Base-by-base conservation (phyloP, 2,797 vertebrate genomes). In the Pseudotriccus pelzelni region DNA sequence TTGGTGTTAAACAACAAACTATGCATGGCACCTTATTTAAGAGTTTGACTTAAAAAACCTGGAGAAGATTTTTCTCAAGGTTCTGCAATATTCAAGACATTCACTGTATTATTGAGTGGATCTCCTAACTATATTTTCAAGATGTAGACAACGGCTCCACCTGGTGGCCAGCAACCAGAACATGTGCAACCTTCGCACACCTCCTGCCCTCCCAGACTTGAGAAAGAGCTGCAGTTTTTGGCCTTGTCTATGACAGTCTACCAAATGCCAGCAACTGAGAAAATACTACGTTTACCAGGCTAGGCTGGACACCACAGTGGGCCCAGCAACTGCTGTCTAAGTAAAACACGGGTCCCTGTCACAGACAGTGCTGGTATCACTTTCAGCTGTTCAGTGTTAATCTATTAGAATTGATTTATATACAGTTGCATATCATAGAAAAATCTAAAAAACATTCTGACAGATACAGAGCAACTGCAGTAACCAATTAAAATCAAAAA, bases 101-200 rank as follows among this genome's bases (percentile, higher is more conserved):
- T 23, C 8, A 28, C 24, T n/a, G 53, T 25, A 46, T 23, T 30
- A 66, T 7, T 2, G 5, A 30, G 34, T 1, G 0, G 2, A 10
- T 15, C 25, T 21, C 37, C 14, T 3, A 64, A 87, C 34, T 16
- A 1, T 8, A 21, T 9, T 37, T 59, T 12, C 72, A 72, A 34
- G 49, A 43, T 12, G 80, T 85, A 91, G 87, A 89, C 43, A 43
- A 97, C 12, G 66, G 87, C 97, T 80, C 97, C 98, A 97, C 93
- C 98, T 98, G 91, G 98, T 97, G 98, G 98, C 86, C 79, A 86
- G n/a, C 20, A 52, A 43, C 44, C 69, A 95, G 92, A 97, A 96
- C 68, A 69, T 0, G 39, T 22, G 59, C 27, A 58, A 58, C 15
- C 18, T 69, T 49, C 22, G 58, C 41, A 41, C 0, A 6, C 34